phyloP scores from a whole-genome alignment of 2,888 invertebrate species.

The Temnothorax ravouxi region DNA sequence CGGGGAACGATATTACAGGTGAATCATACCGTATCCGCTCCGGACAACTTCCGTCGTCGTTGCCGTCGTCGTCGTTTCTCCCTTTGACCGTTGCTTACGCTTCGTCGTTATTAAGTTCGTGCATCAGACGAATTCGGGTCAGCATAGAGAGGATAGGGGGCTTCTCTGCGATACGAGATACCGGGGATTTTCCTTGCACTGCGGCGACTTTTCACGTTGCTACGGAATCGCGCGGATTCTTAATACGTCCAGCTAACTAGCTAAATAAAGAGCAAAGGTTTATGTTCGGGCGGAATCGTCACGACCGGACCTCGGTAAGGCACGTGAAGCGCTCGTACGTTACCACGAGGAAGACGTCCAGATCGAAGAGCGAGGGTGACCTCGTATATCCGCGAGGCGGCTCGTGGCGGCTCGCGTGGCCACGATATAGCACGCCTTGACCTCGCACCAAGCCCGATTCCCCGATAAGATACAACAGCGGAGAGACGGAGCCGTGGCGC shows the following conservation, averaged over 20 bases:
- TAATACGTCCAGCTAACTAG: background rate
- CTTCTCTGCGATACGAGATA: slow-evolving; percentile 42
- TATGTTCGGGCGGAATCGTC: slow-evolving; percentile 17
- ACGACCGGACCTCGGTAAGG: slow-evolving; percentile 38
- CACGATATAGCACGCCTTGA: slow-evolving; percentile 80
- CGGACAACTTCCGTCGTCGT: slow-evolving; percentile 30
- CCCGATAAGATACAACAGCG: slow-evolving; percentile 75
- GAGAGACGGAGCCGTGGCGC: slow-evolving; percentile 57
- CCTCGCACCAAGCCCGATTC: slow-evolving; percentile 77
- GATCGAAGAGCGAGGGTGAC: slow-evolving; percentile 60
- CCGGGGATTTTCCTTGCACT: background rate
- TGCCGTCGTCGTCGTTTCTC: background rate
- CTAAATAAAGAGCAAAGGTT: slow-evolving; percentile 27
- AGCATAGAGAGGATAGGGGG: background rate
- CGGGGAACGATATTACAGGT: slow-evolving; percentile 38
- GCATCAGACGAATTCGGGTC: slow-evolving; percentile 30
- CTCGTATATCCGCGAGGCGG: slow-evolving; percentile 58
- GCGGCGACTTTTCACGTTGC: background rate
- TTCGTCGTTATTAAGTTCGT: slow-evolving; percentile 17
- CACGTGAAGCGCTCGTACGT: slow-evolving; percentile 76
- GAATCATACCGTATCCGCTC: slow-evolving; percentile 28
- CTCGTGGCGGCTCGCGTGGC: slow-evolving; percentile 74
- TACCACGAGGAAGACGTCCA: slow-evolving; percentile 74
- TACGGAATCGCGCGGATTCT: background rate
- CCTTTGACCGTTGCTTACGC: slow-evolving; percentile 27